Conservation (phyloP, 2,888 invertebrate genomes). For the Drosophila kanekoi region DNA sequence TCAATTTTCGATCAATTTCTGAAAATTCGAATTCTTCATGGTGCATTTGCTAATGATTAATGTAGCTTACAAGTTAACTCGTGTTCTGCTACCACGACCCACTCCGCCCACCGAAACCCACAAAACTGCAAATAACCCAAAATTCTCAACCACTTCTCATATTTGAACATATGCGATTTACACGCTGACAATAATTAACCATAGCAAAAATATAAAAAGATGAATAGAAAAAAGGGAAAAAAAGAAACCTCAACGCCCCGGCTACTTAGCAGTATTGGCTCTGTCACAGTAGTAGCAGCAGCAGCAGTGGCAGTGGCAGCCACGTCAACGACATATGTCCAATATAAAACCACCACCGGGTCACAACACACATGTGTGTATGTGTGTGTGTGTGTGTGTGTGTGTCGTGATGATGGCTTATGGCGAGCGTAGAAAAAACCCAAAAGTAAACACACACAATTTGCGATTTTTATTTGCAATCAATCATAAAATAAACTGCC, state of each 20-base stretch:
- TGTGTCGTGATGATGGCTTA: constrained; percentile 29
- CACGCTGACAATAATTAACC: constrained; percentile 71
- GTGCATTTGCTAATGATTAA: background rate
- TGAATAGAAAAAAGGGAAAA: constrained; percentile 29
- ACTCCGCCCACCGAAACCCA: constrained; percentile 3
- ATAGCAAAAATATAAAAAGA: constrained; percentile 40
- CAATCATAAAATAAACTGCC: constrained; percentile 80
- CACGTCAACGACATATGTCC: constrained; percentile 74
- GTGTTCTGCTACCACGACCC: background rate
- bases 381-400: constrained; percentile 49
- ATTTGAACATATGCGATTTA: constrained; percentile 72
- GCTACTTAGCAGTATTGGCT: constrained; percentile 45
- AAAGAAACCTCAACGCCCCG: constrained; percentile 36
- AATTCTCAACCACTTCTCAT: constrained; percentile 25
- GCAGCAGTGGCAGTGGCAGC: constrained; percentile 41
- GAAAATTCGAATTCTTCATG: too few species aligned
- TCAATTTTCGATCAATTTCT: background rate
- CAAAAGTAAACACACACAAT: constrained; percentile 73
- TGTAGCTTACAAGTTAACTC: background rate
- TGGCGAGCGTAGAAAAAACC: constrained; percentile 52
- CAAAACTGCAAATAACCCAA: constrained; percentile 9
- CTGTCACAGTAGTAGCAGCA: constrained; percentile 46
- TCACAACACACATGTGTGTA: constrained; percentile 21
- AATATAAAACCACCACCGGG: constrained; percentile 58
- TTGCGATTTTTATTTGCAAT: constrained; percentile 81